Conservation (phyloP, 2,113 vertebrate species). For the Etia nguti region DNA sequence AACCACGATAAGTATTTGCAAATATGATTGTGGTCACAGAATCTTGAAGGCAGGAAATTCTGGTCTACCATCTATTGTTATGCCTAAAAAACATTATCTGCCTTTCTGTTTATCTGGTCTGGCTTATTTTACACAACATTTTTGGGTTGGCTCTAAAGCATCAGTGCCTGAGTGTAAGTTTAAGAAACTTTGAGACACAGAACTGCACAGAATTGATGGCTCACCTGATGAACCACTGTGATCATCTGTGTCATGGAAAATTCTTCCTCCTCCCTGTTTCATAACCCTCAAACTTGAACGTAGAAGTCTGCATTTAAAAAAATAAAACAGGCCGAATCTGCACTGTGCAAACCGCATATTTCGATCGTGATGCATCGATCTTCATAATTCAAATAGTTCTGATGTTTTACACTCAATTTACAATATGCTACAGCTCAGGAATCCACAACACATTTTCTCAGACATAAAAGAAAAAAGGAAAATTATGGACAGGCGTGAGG, state of each 20-base stretch:
- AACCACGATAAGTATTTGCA: not conserved
- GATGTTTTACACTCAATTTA: constrained; percentile 63
- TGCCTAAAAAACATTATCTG: not conserved
- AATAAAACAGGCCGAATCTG: constrained; percentile 1
- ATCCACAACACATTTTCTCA: constrained; percentile 49
- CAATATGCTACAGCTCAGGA: constrained; percentile 36
- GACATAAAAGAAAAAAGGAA: constrained; percentile 32
- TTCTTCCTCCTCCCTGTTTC: not conserved
- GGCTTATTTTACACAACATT: not conserved
- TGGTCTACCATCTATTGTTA: not conserved
- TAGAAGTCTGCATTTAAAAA: not conserved
- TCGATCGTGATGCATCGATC: constrained; percentile 40
- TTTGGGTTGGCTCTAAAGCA: not conserved
- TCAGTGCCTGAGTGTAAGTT: not conserved
- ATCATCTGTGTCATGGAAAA: not conserved
- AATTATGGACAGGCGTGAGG: constrained; percentile 15
- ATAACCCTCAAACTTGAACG: constrained; percentile 6
- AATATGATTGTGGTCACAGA: not conserved
- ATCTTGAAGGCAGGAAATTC: not conserved
- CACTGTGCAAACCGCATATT: constrained; percentile 44
- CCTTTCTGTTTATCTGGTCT: not conserved
- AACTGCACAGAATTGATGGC: not conserved
- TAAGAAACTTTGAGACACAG: not conserved
- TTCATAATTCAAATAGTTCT: constrained; percentile 38
- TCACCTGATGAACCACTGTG: not conserved